Percentiles rank a stretch among this genome's conserved stretches.
Conservation (phyloP, 2,888 invertebrate genomes). For the Drosophila eohydei region DNA sequence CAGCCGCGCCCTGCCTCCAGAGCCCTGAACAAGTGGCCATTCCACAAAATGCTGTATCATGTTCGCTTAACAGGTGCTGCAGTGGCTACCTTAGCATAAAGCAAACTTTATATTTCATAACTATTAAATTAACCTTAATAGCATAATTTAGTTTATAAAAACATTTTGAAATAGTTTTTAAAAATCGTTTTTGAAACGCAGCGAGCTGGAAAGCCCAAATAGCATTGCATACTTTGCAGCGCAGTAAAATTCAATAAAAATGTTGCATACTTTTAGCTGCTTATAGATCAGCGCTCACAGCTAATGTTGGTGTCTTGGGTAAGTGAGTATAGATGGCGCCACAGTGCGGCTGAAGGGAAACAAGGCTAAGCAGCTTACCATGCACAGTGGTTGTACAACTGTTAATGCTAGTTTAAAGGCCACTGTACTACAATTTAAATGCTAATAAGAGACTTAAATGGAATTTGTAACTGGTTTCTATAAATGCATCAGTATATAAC, state of each 20-base stretch:
- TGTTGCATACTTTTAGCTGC: constrained; percentile 27
- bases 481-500: too few relatives aligned
- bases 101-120: not conserved
- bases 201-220: not conserved
- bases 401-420: not conserved
- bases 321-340: constrained; percentile 25
- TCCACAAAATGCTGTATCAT: constrained; percentile 49
- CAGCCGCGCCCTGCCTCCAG: constrained; percentile 17
- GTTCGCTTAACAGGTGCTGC: constrained; percentile 49
- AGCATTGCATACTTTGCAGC: not conserved
- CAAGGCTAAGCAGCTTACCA: not conserved
- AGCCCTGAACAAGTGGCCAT: constrained; percentile 33
- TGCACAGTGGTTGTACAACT: constrained; percentile 5
- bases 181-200: too few relatives aligned
- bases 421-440: not conserved
- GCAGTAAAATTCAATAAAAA: not conserved
- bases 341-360: not conserved
- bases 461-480: not conserved
- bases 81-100: not conserved
- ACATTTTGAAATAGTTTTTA: not conserved
- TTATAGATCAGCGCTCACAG: not conserved
- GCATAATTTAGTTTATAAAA: not conserved
- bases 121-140: not conserved
- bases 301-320: not conserved
- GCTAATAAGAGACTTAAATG: not conserved